These are phyloP conservation scores for Sarcoramphus papa DNA, from an alignment of 2,797 vertebrate species.

Conservation along the genomic window DNA sequence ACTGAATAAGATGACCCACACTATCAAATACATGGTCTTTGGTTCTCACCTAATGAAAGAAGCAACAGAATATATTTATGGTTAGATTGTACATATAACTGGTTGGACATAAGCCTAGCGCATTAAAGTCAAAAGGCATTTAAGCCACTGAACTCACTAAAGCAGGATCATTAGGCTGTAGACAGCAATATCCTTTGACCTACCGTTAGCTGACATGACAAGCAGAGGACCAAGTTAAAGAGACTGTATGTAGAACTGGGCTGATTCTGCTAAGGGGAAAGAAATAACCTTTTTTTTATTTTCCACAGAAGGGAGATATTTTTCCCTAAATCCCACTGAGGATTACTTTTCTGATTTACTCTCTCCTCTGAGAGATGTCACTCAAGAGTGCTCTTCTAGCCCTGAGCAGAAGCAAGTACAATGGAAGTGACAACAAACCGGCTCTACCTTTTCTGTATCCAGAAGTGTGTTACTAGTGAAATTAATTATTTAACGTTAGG, in stretches of 20 bases:
- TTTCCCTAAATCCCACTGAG: background rate
- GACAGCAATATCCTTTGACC: background rate
- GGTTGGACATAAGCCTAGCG: background rate
- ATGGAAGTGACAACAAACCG: background rate
- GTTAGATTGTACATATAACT: background rate
- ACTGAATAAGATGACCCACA: constrained; percentile 87
- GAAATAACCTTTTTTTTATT: background rate
- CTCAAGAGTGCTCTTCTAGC: background rate
- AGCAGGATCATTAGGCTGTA: background rate
- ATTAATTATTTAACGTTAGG: background rate
- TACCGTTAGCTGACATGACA: background rate
- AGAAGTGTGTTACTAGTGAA: background rate
- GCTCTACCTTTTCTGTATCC: background rate
- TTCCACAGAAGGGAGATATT: background rate
- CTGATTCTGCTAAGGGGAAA: background rate
- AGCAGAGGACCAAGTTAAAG: background rate
- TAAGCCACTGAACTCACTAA: background rate
- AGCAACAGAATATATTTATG: constrained; percentile 9
- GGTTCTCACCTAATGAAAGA: constrained; percentile 84
- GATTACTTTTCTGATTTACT: background rate
- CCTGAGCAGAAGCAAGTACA: background rate
- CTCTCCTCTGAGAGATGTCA: background rate
- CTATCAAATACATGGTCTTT: constrained; percentile 87
- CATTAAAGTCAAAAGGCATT: background rate
- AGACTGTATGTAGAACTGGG: background rate